Conservation (phyloP, 92 coral and sea anemone species). For the Porites lobata region DNA sequence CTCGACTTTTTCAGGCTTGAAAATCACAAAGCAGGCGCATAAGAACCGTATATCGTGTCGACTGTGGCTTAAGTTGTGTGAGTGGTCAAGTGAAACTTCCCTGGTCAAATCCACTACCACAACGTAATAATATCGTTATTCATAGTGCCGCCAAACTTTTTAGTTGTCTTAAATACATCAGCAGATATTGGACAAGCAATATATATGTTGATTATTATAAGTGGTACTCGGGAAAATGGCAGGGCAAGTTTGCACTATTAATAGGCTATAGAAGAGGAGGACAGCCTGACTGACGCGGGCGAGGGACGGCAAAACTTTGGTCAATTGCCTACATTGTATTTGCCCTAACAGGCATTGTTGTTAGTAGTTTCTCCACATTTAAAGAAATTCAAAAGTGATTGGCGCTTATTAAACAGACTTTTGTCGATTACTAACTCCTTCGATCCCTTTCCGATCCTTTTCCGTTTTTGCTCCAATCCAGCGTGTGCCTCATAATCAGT, state of each 20-base stretch:
- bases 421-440: too few relatives aligned
- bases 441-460: too few relatives aligned
- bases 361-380: neutral
- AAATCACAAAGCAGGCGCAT: too few relatives aligned
- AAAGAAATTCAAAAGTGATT: too few relatives aligned
- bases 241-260: neutral
- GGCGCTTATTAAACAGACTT: too few relatives aligned
- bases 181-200: neutral
- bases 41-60: too few relatives aligned
- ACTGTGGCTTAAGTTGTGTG: too few relatives aligned
- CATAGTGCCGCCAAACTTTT: conserved; percentile 9
- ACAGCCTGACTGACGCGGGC: conserved; percentile 29
- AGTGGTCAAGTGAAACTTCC: too few relatives aligned
- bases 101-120: too few relatives aligned
- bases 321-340: neutral
- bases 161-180: conserved; percentile 1
- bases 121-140: neutral
- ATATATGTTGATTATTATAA: neutral
- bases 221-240: neutral
- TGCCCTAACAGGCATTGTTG: neutral
- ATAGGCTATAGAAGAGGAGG: neutral
- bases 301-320: neutral
- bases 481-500: too few relatives aligned
- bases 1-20: too few relatives aligned
- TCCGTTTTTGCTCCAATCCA: too few relatives aligned